Conservation (phyloP, 2,113 vertebrate genomes). For the Prinia subflava region DNA sequence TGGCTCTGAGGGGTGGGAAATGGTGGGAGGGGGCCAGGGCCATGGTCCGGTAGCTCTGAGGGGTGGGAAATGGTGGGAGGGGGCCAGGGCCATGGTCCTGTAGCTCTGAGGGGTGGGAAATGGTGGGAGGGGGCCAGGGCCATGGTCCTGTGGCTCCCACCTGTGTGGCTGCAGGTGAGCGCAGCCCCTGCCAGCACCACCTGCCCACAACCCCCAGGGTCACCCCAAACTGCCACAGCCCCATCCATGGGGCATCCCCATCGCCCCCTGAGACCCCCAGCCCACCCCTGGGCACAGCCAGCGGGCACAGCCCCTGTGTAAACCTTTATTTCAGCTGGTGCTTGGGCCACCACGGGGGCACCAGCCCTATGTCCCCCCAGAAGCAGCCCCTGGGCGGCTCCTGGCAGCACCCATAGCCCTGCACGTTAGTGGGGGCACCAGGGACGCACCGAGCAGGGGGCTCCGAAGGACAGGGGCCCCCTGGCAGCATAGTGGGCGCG, state of each 20-base stretch:
- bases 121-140: fast-evolving
- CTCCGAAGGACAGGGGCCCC: neutral
- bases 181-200: fast-evolving
- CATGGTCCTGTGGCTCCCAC: fast-evolving
- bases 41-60: fast-evolving
- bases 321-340: slow-evolving; percentile 10
- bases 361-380: neutral
- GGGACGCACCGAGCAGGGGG: neutral
- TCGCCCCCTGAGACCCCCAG: fast-evolving
- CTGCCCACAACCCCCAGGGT: fast-evolving
- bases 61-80: neutral
- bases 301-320: neutral
- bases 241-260: neutral
- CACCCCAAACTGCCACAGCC: neutral
- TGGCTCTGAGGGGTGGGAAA: neutral
- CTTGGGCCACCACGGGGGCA: neutral
- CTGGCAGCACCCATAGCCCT: neutral
- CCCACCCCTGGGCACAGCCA: neutral
- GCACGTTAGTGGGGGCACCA: fast-evolving
- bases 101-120: neutral
- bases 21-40: fast-evolving
- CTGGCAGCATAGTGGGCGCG: neutral
- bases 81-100: no score
- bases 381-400: neutral
- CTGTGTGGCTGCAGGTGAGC: neutral